Evolutionary conservation across 2,113 vertebrate genomes (phyloP).

Genomic region (Toxostoma redivivum): DNA sequence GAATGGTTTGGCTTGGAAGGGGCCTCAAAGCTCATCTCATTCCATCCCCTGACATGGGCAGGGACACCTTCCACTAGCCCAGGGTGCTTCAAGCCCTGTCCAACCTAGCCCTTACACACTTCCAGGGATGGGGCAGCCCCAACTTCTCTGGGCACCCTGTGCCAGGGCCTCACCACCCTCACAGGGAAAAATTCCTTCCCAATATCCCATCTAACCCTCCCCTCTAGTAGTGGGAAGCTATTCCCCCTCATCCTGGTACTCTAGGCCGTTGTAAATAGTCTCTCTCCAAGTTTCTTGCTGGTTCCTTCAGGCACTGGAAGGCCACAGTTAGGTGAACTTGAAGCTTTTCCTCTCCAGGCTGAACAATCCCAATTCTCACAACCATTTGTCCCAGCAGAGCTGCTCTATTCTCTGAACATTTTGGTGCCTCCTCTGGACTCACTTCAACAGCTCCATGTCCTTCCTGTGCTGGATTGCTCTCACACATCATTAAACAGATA

Average conservation of each 20-base stretch:
- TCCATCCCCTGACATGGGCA: background rate
- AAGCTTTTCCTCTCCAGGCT: background rate
- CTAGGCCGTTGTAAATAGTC: background rate
- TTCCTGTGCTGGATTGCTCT: background rate
- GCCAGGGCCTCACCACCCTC: background rate
- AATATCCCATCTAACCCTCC: too few species aligned
- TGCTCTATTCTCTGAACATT: background rate
- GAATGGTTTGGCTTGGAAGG: background rate
- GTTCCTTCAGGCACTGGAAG: background rate
- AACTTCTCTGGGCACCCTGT: background rate
- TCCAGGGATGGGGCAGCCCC: background rate
- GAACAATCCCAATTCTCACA: background rate
- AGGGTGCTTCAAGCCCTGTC: accelerated
- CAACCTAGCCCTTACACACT: background rate
- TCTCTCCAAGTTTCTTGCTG: background rate
- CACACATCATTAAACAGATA: background rate
- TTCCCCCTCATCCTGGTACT: background rate
- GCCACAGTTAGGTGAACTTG: background rate
- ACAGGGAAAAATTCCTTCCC: background rate
- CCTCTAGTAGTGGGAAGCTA: background rate
- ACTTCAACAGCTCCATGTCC: background rate
- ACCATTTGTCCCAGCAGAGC: background rate
- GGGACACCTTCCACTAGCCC: background rate
- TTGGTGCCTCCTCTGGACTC: background rate
- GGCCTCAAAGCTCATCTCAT: background rate